Base-by-base conservation (phyloP, 2,113 vertebrate genomes). In the Nothobranchius furzeri region DNA sequence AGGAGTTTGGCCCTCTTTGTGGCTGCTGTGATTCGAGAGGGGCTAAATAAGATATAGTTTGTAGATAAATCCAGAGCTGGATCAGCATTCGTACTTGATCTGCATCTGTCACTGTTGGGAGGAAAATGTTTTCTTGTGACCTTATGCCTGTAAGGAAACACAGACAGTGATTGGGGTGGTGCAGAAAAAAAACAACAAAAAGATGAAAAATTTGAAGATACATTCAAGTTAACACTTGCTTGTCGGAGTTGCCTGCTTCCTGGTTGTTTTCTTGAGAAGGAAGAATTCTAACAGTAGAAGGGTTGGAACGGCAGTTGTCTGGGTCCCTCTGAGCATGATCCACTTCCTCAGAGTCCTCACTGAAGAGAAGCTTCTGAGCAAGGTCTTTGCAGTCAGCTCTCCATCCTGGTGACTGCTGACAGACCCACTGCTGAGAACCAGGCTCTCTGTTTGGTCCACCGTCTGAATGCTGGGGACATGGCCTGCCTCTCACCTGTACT, bases 21-120 rank as follows among this genome's bases (percentile, higher is more conserved):
- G 53, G 90, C 79, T 66, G 85, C 79, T 52, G 77, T 90, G 42
- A 68, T 77, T 30, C 54, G 86, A 40, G 76, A 89, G 40, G 93
- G 92, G 69, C 90, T 94, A 68, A 95, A 94, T 56, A 94, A 75
- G 64, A 94, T 92, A 76, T 88, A 93, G 73, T 92, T 85, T 13
- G 70, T 88, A 14, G 87, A 84, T 10, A 15, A 72, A 55, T 79
- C 67, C 35, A 46, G 42, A 40, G 71, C 52, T 15, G 49, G 50
- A 12, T 64, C 53, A 15, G 59, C 35, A 7, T 60, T 71, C 7
- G 4, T 12, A 25, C 66, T 62, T 12, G 49, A 51, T 10, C 20
- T 53, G 37, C 3, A 51, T 84, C 47, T 47, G 24, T 63, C 62
- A 17, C 42, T 42, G 0, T 6, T 59, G 37, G 10, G 4, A 66